Percentiles rank a stretch among this genome's conserved stretches.
Evolutionary conservation across 2,888 invertebrate genomes (phyloP).

Genomic region (Cacoxenus indagator): DNA sequence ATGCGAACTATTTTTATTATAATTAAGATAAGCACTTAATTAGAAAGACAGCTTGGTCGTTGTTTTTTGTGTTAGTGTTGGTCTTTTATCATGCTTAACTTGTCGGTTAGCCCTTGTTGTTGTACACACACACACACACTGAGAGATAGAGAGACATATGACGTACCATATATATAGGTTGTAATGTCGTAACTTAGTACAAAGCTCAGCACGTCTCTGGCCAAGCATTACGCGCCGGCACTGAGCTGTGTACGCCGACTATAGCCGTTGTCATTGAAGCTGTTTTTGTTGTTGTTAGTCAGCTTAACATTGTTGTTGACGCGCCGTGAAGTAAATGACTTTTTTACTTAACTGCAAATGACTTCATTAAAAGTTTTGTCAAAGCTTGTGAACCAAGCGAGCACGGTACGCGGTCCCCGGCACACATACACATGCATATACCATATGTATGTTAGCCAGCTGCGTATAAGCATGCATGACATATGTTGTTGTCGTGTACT

Average conservation of each 20-base stretch:
- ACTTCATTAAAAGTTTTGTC: not conserved
- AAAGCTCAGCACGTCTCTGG: no score
- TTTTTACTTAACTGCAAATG: not conserved
- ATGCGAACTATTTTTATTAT: not conserved
- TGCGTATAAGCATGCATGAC: no score
- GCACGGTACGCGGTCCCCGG: not conserved
- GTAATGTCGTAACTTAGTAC: no score
- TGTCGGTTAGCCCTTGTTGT: not conserved
- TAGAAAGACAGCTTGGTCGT: not conserved
- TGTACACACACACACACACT: no score
- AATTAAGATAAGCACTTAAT: slow-evolving; percentile 4
- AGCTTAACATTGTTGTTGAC: no score
- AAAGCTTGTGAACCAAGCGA: not conserved
- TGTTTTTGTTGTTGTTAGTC: not conserved
- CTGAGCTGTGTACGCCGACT: no score
- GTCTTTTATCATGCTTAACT: not conserved
- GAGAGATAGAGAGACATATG: no score
- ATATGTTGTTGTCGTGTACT: no score
- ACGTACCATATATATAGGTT: not conserved
- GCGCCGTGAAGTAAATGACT: no score
- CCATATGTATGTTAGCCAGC: no score
- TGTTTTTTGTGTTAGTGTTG: no score
- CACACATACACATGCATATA: not conserved
- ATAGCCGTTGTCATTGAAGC: not conserved
- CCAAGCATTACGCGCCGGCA: no score